phyloP scores from a whole-genome alignment of 1,140 invertebrate species.

The Phortica variegata region DNA sequence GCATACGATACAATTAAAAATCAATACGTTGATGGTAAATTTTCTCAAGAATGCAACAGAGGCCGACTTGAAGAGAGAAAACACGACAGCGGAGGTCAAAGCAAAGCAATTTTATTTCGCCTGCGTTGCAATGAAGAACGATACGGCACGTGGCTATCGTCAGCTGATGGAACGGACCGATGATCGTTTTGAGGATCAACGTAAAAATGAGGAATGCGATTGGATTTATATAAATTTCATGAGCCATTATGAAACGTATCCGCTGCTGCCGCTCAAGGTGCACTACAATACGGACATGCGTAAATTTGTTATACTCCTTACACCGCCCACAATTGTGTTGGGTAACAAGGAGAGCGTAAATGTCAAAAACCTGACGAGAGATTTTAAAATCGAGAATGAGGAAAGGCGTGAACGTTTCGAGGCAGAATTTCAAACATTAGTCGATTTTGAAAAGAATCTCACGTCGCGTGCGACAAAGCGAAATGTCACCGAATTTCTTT shows the following conservation, averaged over 20 bases:
- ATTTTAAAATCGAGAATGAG: constrained; percentile 25
- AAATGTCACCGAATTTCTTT: constrained; percentile 30
- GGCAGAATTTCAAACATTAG: constrained; percentile 19
- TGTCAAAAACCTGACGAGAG: constrained; percentile 33
- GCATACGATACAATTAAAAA: constrained; percentile 35
- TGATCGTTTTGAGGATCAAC: constrained; percentile 19
- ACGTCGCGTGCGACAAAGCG: constrained; percentile 8
- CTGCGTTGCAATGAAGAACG: constrained; percentile 29
- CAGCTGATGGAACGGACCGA: constrained; percentile 5
- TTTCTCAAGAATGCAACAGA: constrained; percentile 36
- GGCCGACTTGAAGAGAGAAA: constrained; percentile 8
- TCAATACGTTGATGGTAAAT: constrained; percentile 29
- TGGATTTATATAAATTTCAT: constrained; percentile 46
- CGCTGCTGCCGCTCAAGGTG: constrained; percentile 36
- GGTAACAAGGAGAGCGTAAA: constrained; percentile 10
- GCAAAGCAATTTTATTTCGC: constrained; percentile 38
- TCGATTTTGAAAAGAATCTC: constrained; percentile 32
- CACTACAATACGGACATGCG: constrained; percentile 33
- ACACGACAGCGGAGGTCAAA: constrained; percentile 27
- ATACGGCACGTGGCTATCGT: constrained; percentile 28
- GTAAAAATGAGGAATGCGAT: constrained; percentile 15
- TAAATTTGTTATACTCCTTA: constrained; percentile 30
- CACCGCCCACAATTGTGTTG: constrained; percentile 17
- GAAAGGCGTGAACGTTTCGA: constrained; percentile 11
- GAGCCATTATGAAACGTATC: constrained; percentile 36